phyloP scores from a whole-genome alignment of 2,113 vertebrate species.

The Dendrocopos noguchii region DNA sequence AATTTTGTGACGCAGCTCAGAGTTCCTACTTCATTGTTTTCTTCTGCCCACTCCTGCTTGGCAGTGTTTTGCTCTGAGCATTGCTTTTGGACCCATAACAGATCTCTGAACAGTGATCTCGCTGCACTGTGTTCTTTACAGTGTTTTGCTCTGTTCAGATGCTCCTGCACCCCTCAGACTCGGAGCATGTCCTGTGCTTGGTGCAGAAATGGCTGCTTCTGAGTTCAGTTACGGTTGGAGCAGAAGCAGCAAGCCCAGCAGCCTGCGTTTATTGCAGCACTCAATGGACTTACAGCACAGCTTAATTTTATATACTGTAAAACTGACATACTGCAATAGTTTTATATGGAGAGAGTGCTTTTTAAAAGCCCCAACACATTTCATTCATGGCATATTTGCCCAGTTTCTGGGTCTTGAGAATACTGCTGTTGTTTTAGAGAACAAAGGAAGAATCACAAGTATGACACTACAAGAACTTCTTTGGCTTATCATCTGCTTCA shows the following conservation, averaged over 20 bases:
- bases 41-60: conserved; percentile 1
- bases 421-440: neutral
- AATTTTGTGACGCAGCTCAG: neutral
- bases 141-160: neutral
- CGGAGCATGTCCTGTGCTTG: neutral
- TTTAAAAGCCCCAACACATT: neutral
- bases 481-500: neutral
- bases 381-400: neutral
- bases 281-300: neutral
- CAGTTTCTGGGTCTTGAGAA: neutral
- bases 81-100: neutral
- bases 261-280: neutral
- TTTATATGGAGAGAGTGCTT: neutral
- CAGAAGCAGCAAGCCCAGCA: neutral
- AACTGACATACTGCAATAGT: neutral
- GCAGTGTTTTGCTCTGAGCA: neutral
- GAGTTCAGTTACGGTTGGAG: neutral
- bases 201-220: neutral
- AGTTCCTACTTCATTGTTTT: neutral
- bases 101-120: neutral
- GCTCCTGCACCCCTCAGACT: neutral
- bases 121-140: neutral
- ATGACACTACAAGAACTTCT: neutral
- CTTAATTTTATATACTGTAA: neutral
- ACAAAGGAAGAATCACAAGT: neutral